phyloP scores from a whole-genome alignment of 2,797 vertebrate genomes.

The Centroberyx gerrardi region DNA sequence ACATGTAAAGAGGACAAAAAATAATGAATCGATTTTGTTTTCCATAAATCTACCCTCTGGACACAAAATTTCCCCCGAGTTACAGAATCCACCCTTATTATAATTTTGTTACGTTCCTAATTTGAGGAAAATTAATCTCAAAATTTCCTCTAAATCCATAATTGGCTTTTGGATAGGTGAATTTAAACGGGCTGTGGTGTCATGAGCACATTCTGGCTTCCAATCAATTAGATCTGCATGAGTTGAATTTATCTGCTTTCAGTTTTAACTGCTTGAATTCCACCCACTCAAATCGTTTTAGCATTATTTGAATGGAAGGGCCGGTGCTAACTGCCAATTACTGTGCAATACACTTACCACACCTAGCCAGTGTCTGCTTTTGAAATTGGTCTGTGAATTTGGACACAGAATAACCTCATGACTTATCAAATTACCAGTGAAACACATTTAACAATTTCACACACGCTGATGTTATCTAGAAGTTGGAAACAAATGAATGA shows the following conservation, averaged over 20 bases:
- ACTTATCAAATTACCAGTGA: neutral
- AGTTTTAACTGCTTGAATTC: constrained; percentile 50
- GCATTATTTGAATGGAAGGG: constrained; percentile 25
- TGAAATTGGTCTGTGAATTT: neutral
- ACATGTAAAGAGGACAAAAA: constrained; percentile 25
- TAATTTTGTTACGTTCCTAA: neutral
- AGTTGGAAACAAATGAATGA: neutral
- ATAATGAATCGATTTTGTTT: neutral
- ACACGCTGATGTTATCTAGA: neutral
- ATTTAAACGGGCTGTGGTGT: constrained; percentile 32
- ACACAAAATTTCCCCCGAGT: neutral
- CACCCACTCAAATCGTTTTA: constrained; percentile 49
- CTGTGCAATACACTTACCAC: neutral
- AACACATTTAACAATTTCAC: neutral
- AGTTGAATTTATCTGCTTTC: constrained; percentile 36
- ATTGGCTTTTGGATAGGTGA: constrained; percentile 37
- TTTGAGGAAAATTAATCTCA: neutral
- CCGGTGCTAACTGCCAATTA: constrained; percentile 4
- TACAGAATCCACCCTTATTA: constrained; percentile 16
- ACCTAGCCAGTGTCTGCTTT: neutral
- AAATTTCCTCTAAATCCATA: neutral
- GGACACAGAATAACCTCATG: neutral
- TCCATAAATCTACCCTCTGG: neutral
- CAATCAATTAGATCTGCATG: constrained; percentile 37
- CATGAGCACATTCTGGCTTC: constrained; percentile 32